phyloP scores from a whole-genome alignment of 1,140 invertebrate species.

The Chionoecetes opilio region DNA sequence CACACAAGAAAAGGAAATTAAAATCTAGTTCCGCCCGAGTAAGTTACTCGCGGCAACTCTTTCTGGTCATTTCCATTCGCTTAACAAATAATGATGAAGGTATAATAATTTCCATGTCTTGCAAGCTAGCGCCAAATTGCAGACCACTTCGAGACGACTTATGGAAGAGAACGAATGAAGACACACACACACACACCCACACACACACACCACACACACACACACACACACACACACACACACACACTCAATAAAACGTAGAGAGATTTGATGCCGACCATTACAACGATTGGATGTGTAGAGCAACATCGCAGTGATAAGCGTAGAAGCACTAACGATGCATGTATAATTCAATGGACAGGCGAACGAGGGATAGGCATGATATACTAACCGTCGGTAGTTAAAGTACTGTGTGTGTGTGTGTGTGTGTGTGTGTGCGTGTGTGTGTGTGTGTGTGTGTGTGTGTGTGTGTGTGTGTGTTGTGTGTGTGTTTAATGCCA shows the following conservation, averaged over 20 bases:
- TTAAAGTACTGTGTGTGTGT: too few species aligned
- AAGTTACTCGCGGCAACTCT: background rate
- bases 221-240: background rate
- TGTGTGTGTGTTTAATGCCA: too few species aligned
- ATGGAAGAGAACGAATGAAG: background rate
- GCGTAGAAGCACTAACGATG: background rate
- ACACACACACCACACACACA: background rate
- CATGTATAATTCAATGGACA: background rate
- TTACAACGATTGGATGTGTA: background rate
- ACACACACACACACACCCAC: background rate
- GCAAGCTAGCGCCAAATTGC: slow-evolving; percentile 28
- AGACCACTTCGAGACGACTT: background rate
- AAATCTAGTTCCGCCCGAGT: slow-evolving; percentile 46
- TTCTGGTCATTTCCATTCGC: slow-evolving; percentile 59
- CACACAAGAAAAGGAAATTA: slow-evolving; percentile 58
- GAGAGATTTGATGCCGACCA: background rate
- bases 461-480: too few species aligned
- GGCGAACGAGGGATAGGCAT: background rate
- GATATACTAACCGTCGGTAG: background rate
- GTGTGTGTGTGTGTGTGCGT: too few species aligned
- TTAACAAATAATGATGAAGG: slow-evolving; percentile 60
- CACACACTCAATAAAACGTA: background rate
- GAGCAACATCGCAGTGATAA: background rate
- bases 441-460: too few species aligned
- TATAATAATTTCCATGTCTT: slow-evolving; percentile 44